Base-by-base conservation (phyloP, 2,888 invertebrate species). In the Macaria notata region DNA sequence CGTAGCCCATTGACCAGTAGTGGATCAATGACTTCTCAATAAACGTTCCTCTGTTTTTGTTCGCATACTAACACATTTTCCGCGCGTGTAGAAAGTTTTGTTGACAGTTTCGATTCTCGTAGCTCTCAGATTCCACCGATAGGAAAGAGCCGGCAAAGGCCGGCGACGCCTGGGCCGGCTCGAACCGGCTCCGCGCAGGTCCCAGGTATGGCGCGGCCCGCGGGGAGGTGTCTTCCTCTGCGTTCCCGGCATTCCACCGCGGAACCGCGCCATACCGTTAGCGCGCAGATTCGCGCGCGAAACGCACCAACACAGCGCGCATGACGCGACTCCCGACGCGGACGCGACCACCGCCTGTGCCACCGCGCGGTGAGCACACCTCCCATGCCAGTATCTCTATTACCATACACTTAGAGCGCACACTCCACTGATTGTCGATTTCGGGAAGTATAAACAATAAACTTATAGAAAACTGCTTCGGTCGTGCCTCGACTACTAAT, bases 231-330 rank as follows among this genome's bases (percentile, higher is more conserved):
- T 61, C 56, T 60, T 61, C 59, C 64, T 53, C 33, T 60, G 45
- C 64, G 54, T 42, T 59, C 62, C 63, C 56, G 72, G 74, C 83
- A 86, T 85, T 84, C 85, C 83, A 75, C 80, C 78, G 84, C 81
- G 82, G 81, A 80, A 82, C 84, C 78, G 76, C 73, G 77, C 76
- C 78, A 78, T 83, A 88, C 90, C 90, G 90, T 90, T 90, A 90
- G 73, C 76, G 81, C 78, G 70, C 75, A 81, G 84, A 84, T 88
- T 88, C 81, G 86, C 87, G 84, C 84, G 87, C 88, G 84, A 90
- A 88, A 87, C 84, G 75, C 83, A 79, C 82, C 84, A 89, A 88
- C 90, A 89, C 89, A 89, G 89, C 88, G 83, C 81, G 79, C 90
- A 88, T 89, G 90, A 87, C 82, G 73, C 59, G 80, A 77, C 79